These are phyloP conservation scores for Anthopleura xanthogrammica DNA, from an alignment of 92 coral and sea anemone genomes.

Conservation along the genomic window DNA sequence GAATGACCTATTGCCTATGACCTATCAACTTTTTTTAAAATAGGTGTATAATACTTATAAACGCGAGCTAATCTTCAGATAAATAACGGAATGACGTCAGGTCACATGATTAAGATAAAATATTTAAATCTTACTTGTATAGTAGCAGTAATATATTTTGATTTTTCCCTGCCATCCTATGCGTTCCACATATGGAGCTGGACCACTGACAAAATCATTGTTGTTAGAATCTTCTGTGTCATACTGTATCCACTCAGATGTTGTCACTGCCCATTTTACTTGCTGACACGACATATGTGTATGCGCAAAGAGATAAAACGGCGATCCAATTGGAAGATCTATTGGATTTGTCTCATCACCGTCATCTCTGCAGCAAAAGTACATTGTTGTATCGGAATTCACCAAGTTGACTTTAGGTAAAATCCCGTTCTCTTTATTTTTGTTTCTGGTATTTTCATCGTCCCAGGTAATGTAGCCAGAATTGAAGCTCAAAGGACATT, in stretches of 20 bases:
- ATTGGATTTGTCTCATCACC: conserved; percentile 17
- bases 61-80: too few relatives aligned
- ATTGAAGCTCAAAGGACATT: conserved; percentile 15
- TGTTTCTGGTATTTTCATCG: conserved; percentile 17
- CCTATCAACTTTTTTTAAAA: too few relatives aligned
- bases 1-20: too few relatives aligned
- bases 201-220: background rate
- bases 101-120: too few relatives aligned
- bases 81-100: too few relatives aligned
- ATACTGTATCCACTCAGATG: conserved; percentile 31
- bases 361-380: conserved; percentile 34
- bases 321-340: conserved; percentile 11
- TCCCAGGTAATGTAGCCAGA: conserved; percentile 27
- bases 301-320: conserved; percentile 34
- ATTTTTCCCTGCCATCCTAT: too few relatives aligned
- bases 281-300: conserved; percentile 27
- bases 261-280: conserved; percentile 42
- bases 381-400: background rate
- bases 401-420: conserved; percentile 1
- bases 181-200: background rate
- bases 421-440: background rate
- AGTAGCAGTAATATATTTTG: background rate
- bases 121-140: background rate
- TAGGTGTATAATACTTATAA: too few relatives aligned
- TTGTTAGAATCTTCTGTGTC: conserved; percentile 5